Evolutionary conservation across 1,140 invertebrate species (phyloP), one percentile per base, ranked within the genome.

Genomic region (Cydia fagiglandana): DNA sequence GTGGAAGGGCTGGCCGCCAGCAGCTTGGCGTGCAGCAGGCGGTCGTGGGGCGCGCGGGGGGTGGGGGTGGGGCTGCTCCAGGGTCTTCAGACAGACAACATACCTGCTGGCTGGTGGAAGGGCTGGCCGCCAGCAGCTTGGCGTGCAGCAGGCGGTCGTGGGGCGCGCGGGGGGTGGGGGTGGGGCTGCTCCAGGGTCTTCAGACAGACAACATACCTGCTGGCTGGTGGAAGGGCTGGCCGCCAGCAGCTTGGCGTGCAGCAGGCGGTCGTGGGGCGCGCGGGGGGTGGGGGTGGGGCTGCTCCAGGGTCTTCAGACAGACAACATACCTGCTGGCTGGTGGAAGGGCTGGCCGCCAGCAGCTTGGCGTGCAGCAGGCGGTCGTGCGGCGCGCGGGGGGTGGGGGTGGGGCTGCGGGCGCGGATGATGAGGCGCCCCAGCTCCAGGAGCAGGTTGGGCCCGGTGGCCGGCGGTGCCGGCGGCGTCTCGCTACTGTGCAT

Each of bases 401-500:
- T 70, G 50, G 87, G 88, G 79, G 85, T 88, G 73, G 82, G 73
- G 77, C 86, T 87, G 7, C 91, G 80, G 17, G 89, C 83, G 75
- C 90, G 83, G 76, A 93, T 88, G 66, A 93, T 92, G 64, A 93
- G 87, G n/a, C 88, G 83, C 74, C 91, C 91, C 70, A 93, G 84
- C 84, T 92, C 87, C 66, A 88, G 81, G 47, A 93, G 87, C 74
- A 93, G 84, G 41, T 80, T 84, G 45, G 87, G 86, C 24, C 89
- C 91, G 61, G 84, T 81, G 53, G 84, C 85, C 75, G 86, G 83
- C 38, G 83, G 78, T 41, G 73, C 61, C 76, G 86, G 79, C 66
- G 83, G 81, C 64, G 84, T 79, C 81, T 91, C 91, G 79, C 88
- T 88, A 85, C 91, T 93, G 86, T 93, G 92, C 91, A 93, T 93